phyloP scores from a whole-genome alignment of 2,113 vertebrate species.

The Physeter macrocephalus region DNA sequence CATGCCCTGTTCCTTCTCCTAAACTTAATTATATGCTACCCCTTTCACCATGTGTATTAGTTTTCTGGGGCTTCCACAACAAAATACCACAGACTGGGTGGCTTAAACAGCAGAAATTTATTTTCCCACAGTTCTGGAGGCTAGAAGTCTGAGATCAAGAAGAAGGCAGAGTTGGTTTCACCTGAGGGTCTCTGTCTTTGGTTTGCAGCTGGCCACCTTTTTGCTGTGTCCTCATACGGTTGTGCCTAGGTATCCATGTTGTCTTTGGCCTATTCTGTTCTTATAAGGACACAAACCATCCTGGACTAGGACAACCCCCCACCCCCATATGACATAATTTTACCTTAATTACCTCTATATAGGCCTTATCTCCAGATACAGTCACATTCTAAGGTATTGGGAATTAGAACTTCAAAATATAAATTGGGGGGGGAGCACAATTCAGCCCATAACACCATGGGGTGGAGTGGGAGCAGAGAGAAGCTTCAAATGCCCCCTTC shows the following conservation, averaged over 20 bases:
- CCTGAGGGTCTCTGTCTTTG: neutral
- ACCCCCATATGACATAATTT: neutral
- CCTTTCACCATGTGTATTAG: neutral
- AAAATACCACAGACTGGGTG: neutral
- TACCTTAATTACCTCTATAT: neutral
- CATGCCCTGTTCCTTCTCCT: neutral
- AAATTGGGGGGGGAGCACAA: neutral
- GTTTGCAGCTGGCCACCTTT: neutral
- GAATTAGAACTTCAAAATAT: neutral
- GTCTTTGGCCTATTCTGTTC: neutral
- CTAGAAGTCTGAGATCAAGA: neutral
- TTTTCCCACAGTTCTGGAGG: neutral
- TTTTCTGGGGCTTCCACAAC: neutral
- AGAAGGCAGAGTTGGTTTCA: neutral
- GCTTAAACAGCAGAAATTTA: neutral
- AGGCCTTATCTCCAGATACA: neutral
- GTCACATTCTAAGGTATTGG: neutral
- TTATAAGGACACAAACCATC: neutral
- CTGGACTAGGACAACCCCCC: neutral
- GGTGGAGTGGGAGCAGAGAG: neutral
- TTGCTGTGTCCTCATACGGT: neutral
- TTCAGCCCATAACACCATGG: neutral
- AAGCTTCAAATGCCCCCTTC: neutral
- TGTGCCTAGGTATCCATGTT: neutral
- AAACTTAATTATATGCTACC: neutral